Percentiles rank a stretch among this genome's conserved stretches.
Evolutionary conservation across 2,888 invertebrate species (phyloP).

Genomic region (Choristoneura rosaceana): DNA sequence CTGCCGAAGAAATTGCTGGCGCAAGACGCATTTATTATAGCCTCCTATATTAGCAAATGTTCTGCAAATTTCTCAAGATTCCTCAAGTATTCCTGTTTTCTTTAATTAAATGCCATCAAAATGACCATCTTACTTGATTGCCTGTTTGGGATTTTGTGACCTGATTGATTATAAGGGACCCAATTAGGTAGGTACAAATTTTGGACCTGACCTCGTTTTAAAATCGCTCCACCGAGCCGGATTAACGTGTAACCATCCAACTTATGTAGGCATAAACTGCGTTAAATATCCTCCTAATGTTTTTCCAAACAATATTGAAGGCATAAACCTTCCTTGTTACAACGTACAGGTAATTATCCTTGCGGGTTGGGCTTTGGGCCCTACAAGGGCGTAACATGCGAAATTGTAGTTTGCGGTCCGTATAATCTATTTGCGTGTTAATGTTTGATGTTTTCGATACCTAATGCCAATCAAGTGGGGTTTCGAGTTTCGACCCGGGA

Average conservation of each 20-base stretch:
- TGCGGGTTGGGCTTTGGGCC: slow-evolving; percentile 1
- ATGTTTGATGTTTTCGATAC: slow-evolving; percentile 29
- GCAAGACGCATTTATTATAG: too few relatives aligned
- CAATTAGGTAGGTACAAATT: background rate
- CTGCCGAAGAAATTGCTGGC: too few relatives aligned
- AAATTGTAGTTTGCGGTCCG: slow-evolving; percentile 28
- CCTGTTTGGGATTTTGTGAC: too few relatives aligned
- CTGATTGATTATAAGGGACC: background rate
- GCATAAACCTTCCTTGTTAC: background rate
- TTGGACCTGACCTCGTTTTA: background rate
- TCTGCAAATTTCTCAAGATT: too few relatives aligned
- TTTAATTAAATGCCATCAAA: too few relatives aligned
- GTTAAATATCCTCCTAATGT: background rate
- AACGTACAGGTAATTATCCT: slow-evolving; percentile 3
- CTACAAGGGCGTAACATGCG: slow-evolving; percentile 20
- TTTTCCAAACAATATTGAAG: background rate
- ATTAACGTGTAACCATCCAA: background rate
- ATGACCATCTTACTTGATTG: too few relatives aligned
- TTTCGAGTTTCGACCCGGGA: background rate
- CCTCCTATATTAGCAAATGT: too few relatives aligned
- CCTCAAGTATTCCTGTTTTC: too few relatives aligned
- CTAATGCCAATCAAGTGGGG: slow-evolving; percentile 9
- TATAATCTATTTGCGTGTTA: slow-evolving; percentile 16
- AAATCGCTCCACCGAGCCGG: background rate
- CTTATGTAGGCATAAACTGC: background rate